These are phyloP conservation scores for Thecophora atra DNA, from an alignment of 2,888 invertebrate species.

Conservation along the genomic window DNA sequence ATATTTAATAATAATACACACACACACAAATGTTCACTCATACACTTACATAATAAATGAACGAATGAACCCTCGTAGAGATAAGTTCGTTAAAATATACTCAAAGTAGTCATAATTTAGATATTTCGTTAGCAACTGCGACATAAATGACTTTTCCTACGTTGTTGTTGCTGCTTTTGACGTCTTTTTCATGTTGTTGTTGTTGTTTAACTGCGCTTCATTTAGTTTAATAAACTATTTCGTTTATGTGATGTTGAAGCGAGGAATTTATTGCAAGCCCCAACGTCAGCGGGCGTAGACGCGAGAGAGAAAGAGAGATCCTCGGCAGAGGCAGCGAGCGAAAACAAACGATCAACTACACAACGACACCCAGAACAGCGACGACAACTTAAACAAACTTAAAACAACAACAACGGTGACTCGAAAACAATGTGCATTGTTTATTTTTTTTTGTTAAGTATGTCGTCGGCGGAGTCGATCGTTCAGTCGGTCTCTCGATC, in stretches of 20 bases:
- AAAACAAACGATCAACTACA: background rate
- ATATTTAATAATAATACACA: background rate
- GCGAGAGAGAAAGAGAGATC: no score
- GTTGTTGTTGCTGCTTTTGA: slow-evolving; percentile 4
- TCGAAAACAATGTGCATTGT: slow-evolving; percentile 10
- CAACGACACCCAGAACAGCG: slow-evolving; percentile 5
- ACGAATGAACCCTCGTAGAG: background rate
- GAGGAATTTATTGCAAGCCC: slow-evolving; percentile 15
- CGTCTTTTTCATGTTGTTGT: no score
- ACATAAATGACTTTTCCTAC: background rate
- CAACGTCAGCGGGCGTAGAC: no score
- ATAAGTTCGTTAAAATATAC: background rate
- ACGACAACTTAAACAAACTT: background rate
- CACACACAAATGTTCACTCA: background rate
- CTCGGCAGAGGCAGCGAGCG: background rate
- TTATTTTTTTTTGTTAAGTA: slow-evolving; percentile 27
- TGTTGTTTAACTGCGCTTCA: slow-evolving; percentile 3
- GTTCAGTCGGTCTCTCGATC: slow-evolving; percentile 20
- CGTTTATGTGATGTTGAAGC: slow-evolving; percentile 25
- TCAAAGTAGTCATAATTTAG: slow-evolving; percentile 8
- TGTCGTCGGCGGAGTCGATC: slow-evolving; percentile 3
- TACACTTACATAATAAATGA: background rate
- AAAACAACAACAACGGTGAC: background rate
- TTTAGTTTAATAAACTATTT: slow-evolving; percentile 34
- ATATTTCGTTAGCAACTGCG: slow-evolving; percentile 7